These are phyloP conservation scores for Gnathonemus echidnorhynchus DNA, from an alignment of 2,113 vertebrate species.

Conservation along the genomic window DNA sequence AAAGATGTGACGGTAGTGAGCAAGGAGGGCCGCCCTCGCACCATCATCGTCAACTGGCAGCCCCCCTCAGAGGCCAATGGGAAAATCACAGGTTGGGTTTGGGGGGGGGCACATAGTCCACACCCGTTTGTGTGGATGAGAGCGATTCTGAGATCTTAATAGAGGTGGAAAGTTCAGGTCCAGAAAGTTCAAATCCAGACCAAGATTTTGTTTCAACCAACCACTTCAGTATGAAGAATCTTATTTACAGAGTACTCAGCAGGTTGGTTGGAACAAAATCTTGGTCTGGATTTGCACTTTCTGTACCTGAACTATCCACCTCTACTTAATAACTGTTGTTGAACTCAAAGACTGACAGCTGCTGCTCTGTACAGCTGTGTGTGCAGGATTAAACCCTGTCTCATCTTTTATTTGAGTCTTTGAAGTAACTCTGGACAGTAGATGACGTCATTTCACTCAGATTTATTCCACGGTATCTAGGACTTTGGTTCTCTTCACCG, in stretches of 20 bases:
- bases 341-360: not conserved
- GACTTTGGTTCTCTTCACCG: not conserved
- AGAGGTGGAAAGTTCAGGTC: not conserved
- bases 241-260: too few relatives aligned
- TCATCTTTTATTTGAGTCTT: not conserved
- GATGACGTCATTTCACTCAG: not conserved
- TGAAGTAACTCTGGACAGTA: not conserved
- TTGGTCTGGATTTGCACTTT: too few relatives aligned
- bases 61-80: slow-evolving; percentile 97
- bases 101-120: not conserved
- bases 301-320: too few relatives aligned
- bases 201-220: not conserved
- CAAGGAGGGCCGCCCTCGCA: slow-evolving; percentile 94
- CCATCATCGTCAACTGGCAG: slow-evolving; percentile 98
- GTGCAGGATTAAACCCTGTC: not conserved
- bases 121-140: not conserved
- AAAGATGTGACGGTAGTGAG: slow-evolving; percentile 98
- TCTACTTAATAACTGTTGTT: not conserved
- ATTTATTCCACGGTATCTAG: not conserved
- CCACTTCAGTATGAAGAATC: not conserved
- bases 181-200: not conserved
- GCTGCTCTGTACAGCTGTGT: not conserved
- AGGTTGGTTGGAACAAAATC: too few relatives aligned
- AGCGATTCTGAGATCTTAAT: not conserved
- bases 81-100: slow-evolving; percentile 78